Evolutionary conservation across 2,113 vertebrate genomes (phyloP).

Genomic region (Struthidea cinerea): DNA sequence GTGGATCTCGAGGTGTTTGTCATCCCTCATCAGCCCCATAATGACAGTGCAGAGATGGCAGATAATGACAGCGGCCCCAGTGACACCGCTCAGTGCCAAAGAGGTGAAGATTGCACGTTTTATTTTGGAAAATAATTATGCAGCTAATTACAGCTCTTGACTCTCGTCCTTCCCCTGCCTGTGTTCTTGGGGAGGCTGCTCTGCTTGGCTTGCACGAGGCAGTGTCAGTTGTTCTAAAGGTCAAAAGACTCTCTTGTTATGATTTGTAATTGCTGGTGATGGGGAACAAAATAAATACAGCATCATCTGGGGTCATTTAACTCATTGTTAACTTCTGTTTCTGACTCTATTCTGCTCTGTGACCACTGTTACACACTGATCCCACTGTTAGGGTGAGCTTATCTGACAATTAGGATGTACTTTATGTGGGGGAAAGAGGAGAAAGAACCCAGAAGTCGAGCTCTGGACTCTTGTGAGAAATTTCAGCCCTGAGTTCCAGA

Average conservation of each 20-base stretch:
- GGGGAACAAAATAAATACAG: background rate
- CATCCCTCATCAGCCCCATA: conserved; percentile 23
- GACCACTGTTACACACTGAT: accelerated
- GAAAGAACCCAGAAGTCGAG: background rate
- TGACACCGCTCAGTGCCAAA: conserved; percentile 43
- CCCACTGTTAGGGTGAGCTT: accelerated
- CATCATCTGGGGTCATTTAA: background rate
- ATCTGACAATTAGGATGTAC: too few relatives aligned
- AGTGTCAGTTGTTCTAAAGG: conserved; percentile 37
- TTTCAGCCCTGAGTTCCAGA: background rate
- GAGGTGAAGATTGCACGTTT: conserved; percentile 60
- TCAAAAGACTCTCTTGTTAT: conserved; percentile 41
- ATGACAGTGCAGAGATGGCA: conserved; percentile 40
- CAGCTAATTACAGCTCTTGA: conserved; percentile 69
- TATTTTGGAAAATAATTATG: conserved; percentile 69
- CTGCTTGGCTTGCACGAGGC: conserved; percentile 45
- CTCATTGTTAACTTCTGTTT: background rate
- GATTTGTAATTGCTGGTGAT: conserved; percentile 47
- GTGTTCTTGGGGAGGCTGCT: conserved; percentile 31
- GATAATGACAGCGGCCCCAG: conserved; percentile 44
- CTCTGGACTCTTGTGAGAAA: background rate
- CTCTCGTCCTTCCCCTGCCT: conserved; percentile 37
- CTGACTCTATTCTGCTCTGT: background rate
- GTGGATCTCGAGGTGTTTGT: background rate
- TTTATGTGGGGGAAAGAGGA: background rate